Conservation (phyloP, 2,797 vertebrate species). For the Galaxias olidus region DNA sequence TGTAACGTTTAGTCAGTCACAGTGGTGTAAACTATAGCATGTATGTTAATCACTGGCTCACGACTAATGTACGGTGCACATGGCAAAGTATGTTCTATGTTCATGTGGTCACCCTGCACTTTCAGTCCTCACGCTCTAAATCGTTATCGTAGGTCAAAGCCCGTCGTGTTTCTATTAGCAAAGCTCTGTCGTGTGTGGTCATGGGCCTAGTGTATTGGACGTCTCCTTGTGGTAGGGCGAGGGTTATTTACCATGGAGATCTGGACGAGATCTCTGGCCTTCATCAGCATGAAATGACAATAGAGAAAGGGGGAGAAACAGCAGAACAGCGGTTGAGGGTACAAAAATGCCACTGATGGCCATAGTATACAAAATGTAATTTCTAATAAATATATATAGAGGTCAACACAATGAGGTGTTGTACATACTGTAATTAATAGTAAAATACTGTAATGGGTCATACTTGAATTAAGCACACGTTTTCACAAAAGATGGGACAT, state of each 20-base stretch:
- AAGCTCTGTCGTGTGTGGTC: constrained; percentile 10
- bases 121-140: no score
- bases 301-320: constrained; percentile 71
- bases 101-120: no score
- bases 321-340: constrained; percentile 65
- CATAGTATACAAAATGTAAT: constrained; percentile 45
- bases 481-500: constrained; percentile 24
- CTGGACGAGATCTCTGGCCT: constrained; percentile 79
- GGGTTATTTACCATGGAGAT: constrained; percentile 81
- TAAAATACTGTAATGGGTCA: neutral
- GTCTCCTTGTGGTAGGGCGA: constrained; percentile 59
- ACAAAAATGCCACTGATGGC: constrained; percentile 56
- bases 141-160: no score
- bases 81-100: no score
- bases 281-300: constrained; percentile 78
- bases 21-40: no score
- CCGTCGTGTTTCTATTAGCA: neutral
- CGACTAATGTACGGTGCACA: no score
- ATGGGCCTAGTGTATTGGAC: constrained; percentile 25
- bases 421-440: constrained; percentile 14
- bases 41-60: no score
- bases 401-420: constrained; percentile 22
- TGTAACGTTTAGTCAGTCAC: no score
- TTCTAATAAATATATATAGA: constrained; percentile 39
- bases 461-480: neutral